Evolutionary conservation across 2,113 vertebrate genomes (phyloP), one percentile per base, ranked within the genome.

Genomic region (Hipposideros armiger): DNA sequence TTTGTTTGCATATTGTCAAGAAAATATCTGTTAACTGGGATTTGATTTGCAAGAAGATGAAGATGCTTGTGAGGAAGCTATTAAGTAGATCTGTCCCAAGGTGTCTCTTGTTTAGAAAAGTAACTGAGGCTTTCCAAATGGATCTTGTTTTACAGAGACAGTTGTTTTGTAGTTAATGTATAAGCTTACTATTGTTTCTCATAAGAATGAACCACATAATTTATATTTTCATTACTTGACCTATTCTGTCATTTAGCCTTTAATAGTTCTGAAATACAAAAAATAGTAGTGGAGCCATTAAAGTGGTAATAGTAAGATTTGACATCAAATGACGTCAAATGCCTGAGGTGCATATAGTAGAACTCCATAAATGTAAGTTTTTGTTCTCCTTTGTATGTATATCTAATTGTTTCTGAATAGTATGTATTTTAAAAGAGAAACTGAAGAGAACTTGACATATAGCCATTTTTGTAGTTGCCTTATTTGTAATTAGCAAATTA

Each of bases 251-350:
- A 50, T 11, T 84, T 76, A 72, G 45, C 20, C 14, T 45, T 91
- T 73, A 91, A 87, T 82, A 87, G n/a, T 94, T 87, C 56, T 87
- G n/a, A 87, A 95, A 78, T 91, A 91, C 16, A 72, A 56, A 94
- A 94, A 60, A 69, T 89, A 58, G 30, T 81, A 94, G 72, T 47
- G 26, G 47, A 73, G 58, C 95, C 11, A 60, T 80, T 47, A 56
- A 78, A 78, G 17, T 85, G 47, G 3, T 64, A 87, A 47, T 85
- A 42, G 47, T 85, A 80, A 80, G 24, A 50, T 85, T 70, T 84
- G 85, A 70, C 28, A 26, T 83, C 10, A 47, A 64, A 83, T 47
- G 58, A 47, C 7, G 16, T 85, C 28, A 85, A 52, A 66, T 80
- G 56, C 17, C 58, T 66, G 32, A 30, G 42, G 8, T 58, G 36